phyloP scores from a whole-genome alignment of 2,888 invertebrate genomes.

The Tinea semifulvella region DNA sequence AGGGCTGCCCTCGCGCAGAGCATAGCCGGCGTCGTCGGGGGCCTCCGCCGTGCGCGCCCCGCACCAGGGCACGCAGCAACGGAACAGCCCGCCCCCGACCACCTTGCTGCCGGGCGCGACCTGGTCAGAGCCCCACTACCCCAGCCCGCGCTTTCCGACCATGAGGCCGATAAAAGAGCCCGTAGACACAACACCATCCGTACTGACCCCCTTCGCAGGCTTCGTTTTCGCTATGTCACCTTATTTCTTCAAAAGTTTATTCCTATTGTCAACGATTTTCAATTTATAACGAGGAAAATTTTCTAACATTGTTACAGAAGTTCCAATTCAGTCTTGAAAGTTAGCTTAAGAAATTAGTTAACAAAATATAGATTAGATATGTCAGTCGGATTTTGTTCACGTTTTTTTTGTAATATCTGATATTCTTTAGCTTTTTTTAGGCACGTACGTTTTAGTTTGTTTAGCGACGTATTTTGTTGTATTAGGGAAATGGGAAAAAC shows the following conservation, averaged over 20 bases:
- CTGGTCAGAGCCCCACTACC: slow-evolving; percentile 23
- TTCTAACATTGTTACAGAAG: slow-evolving; percentile 18
- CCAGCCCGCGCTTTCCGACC: slow-evolving; percentile 1
- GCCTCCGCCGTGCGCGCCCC: slow-evolving; percentile 75
- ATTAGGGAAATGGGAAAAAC: not conserved
- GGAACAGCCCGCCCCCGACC: slow-evolving; percentile 81
- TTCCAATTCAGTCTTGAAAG: slow-evolving; percentile 48
- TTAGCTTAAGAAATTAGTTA: slow-evolving; percentile 37
- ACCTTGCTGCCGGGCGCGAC: slow-evolving; percentile 66
- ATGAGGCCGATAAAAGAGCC: slow-evolving; percentile 5
- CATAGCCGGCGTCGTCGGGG: slow-evolving; percentile 64
- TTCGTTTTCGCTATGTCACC: not conserved
- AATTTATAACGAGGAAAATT: not conserved
- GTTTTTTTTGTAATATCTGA: slow-evolving; percentile 3
- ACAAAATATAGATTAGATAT: slow-evolving; percentile 43
- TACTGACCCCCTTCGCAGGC: slow-evolving; percentile 1
- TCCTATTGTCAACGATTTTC: not conserved
- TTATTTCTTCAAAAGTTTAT: not conserved
- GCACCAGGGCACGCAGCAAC: slow-evolving; percentile 86
- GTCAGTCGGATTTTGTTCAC: slow-evolving; percentile 30
- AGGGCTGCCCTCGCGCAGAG: slow-evolving; percentile 53
- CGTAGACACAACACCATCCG: slow-evolving; percentile 1
- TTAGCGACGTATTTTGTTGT: slow-evolving; percentile 2
- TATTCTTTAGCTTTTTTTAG: slow-evolving; percentile 9
- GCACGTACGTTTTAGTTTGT: not conserved